Base-by-base conservation (phyloP, 2,888 invertebrate species). In the Rugalucina vietnamica region DNA sequence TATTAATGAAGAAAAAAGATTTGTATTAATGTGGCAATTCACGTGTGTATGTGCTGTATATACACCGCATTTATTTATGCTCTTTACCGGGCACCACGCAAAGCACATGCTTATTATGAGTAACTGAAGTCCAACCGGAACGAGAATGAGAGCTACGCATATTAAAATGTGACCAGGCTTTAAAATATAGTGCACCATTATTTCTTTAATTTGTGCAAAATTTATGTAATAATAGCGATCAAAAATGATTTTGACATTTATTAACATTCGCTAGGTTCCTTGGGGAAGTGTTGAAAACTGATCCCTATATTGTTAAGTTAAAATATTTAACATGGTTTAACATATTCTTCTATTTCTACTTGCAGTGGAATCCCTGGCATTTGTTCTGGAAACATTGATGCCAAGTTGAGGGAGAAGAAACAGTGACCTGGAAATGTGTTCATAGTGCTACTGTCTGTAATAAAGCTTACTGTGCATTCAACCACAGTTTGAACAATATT, bases 291-390 rank as follows among this genome's bases (percentile, higher is more conserved):
- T 60, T 60, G 60, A 21, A 29, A 21, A 60, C 60, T 12, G 60
- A 12, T 49, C 50, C 50, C n/a, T 12, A 43, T 8, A 12, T 43
- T 43, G 43, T 18, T 18, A 12, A 12, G 8, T 18, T 8, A 18
- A 43, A 18, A 8, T 43, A 8, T 43, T 43, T 8, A 12, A 12
- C 60, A 10, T 12, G 8, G 8, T 27, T n/a, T 60, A 10, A 60
- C 60, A 27, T 8, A 60, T 39, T 18, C 0, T 37, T 49, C 10
- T 73, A 21, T n/a, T 79, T 84, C 88, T 36, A 76, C 18, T 91
- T 91, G 72, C 91, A 94, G 94, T 93, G 91, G 94, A 93, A 77
- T 92, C 93, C 1, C 85, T 94, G 73, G 93, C 93, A n/a, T 93
- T 93, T 90, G 92, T 93, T 12, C 82, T 94, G 77, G 87, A 91